Evolutionary conservation across 1,140 invertebrate genomes (phyloP).

Genomic region (Orussus abietinus): DNA sequence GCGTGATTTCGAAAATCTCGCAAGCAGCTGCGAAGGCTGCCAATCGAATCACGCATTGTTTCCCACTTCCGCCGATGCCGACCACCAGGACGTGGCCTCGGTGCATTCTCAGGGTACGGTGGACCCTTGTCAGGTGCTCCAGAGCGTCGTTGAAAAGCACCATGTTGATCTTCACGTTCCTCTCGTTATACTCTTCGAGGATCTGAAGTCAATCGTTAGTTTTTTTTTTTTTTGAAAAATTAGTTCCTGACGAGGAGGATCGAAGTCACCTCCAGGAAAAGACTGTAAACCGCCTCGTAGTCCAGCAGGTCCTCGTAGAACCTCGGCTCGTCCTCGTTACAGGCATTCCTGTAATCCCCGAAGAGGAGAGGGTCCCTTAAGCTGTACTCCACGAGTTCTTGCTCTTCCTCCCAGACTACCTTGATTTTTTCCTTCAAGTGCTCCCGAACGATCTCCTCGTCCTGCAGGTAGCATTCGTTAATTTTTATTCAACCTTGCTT

Average conservation of each 20-base stretch:
- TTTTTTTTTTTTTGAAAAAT: constrained; percentile 1
- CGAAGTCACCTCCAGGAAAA: constrained; percentile 74
- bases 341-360: constrained; percentile 82
- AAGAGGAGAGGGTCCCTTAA: constrained; percentile 79
- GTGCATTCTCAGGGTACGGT: constrained; percentile 77
- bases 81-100: constrained; percentile 80
- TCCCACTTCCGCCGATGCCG: constrained; percentile 83
- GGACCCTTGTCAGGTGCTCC: constrained; percentile 81
- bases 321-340: constrained; percentile 71
- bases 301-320: constrained; percentile 87
- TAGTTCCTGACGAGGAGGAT: constrained; percentile 5
- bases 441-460: constrained; percentile 50
- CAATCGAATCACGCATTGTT: constrained; percentile 68
- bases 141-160: constrained; percentile 88
- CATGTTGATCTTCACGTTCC: constrained; percentile 63
- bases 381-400: constrained; percentile 62
- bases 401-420: constrained; percentile 51
- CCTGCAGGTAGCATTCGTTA: constrained; percentile 35
- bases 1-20: constrained; percentile 77
- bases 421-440: constrained; percentile 54
- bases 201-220: constrained; percentile 57
- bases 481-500: background rate
- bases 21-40: constrained; percentile 74
- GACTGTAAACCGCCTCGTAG: constrained; percentile 77
- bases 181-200: constrained; percentile 80